Percentiles rank a stretch among this genome's conserved stretches.
Evolutionary conservation across 2,113 vertebrate genomes (phyloP).

Genomic region (Gymnocephalus cernua): DNA sequence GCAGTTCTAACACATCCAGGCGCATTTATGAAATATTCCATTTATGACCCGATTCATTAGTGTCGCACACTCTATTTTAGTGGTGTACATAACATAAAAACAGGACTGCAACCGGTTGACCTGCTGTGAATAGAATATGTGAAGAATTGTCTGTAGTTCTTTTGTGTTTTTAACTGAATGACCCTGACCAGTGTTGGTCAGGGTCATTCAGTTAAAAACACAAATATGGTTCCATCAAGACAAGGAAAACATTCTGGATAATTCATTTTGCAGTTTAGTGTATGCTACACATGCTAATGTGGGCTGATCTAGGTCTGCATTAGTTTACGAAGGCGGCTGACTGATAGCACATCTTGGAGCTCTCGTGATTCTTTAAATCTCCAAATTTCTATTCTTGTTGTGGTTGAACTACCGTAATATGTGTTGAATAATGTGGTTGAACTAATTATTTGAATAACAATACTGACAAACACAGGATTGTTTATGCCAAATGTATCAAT

Average conservation of each 20-base stretch:
- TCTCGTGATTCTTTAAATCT: neutral
- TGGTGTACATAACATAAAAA: neutral
- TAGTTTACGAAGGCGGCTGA: neutral
- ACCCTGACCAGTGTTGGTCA: too few relatives aligned
- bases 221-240: conserved; percentile 11
- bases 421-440: neutral
- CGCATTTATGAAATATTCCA: neutral
- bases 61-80: neutral
- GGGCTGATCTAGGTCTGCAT: neutral
- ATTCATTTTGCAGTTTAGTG: conserved; percentile 23
- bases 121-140: neutral
- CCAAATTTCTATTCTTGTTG: neutral
- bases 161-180: too few relatives aligned
- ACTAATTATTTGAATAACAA: conserved; percentile 5
- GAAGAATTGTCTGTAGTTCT: neutral
- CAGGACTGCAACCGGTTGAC: neutral
- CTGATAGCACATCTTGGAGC: neutral
- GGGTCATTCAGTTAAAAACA: conserved; percentile 4
- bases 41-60: neutral
- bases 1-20: neutral
- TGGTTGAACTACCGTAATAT: neutral
- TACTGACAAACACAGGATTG: neutral
- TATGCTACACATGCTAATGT: conserved; percentile 30
- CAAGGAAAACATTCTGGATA: neutral
- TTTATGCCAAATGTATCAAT: neutral